Evolutionary conservation across 2,797 vertebrate genomes (phyloP).

Genomic region (Sebastes hubbsi): DNA sequence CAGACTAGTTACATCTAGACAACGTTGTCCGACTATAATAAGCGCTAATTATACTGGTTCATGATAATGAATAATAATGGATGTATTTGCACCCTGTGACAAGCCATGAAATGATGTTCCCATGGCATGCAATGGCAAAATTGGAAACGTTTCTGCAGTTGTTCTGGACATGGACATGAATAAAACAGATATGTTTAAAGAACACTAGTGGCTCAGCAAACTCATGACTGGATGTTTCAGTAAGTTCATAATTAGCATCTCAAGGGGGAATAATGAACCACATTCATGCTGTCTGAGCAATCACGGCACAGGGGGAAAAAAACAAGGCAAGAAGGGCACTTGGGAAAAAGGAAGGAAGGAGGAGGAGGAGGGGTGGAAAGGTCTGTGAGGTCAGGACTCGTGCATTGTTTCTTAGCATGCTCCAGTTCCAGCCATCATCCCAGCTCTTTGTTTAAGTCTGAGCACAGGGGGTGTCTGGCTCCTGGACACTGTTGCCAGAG

Average conservation of each 20-base stretch:
- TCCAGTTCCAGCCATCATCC: constrained; percentile 67
- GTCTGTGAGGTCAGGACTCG: constrained; percentile 47
- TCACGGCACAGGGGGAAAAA: constrained; percentile 35
- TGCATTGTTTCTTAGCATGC: constrained; percentile 74
- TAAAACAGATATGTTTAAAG: not conserved
- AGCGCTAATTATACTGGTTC: not conserved
- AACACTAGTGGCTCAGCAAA: not conserved
- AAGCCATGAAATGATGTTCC: not conserved
- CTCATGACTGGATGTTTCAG: not conserved
- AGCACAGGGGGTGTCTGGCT: constrained; percentile 61
- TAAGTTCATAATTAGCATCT: constrained; percentile 12
- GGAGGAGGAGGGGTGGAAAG: constrained; percentile 22
- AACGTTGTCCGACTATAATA: not conserved
- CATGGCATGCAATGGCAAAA: not conserved
- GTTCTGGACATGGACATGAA: not conserved
- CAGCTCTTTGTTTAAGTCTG: constrained; percentile 68
- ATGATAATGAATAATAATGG: not conserved
- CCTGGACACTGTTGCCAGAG: constrained; percentile 41
- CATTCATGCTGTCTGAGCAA: constrained; percentile 33
- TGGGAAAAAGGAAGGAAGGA: constrained; percentile 18
- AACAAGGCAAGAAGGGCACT: constrained; percentile 35
- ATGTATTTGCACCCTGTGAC: not conserved
- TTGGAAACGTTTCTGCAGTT: not conserved
- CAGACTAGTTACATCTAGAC: not conserved
- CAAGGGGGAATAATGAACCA: constrained; percentile 18